These are phyloP conservation scores for Maconellicoccus hirsutus DNA, from an alignment of 1,140 invertebrate species.

Conservation along the genomic window DNA sequence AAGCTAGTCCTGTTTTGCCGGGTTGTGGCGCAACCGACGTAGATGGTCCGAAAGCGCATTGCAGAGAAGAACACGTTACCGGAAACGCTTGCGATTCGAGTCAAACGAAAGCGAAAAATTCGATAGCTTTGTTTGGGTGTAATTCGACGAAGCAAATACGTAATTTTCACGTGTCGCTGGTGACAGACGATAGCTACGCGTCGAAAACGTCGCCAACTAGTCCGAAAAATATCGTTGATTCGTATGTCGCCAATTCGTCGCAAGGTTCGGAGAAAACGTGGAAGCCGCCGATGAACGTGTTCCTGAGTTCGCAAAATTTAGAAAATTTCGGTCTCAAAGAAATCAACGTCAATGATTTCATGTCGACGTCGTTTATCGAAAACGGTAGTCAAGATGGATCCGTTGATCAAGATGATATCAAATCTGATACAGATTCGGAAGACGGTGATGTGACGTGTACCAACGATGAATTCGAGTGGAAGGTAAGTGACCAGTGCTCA, in stretches of 20 bases:
- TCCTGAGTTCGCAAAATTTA: not conserved
- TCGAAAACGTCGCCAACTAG: not conserved
- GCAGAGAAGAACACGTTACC: too few species aligned
- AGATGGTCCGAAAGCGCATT: too few species aligned
- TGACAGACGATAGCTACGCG: not conserved
- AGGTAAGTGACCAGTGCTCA: conserved; percentile 40
- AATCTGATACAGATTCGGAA: conserved; percentile 31
- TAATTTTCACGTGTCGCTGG: not conserved
- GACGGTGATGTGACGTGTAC: conserved; percentile 37
- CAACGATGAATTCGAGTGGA: conserved; percentile 65
- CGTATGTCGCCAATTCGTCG: not conserved
- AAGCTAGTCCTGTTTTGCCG: too few species aligned
- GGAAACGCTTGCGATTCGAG: not conserved
- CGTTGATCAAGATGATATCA: conserved; percentile 35
- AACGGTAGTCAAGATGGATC: conserved; percentile 30
- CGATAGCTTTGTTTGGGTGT: not conserved
- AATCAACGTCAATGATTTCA: conserved; percentile 27
- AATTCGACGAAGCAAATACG: not conserved
- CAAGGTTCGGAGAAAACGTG: not conserved
- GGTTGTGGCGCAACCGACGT: too few species aligned
- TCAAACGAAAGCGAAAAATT: conserved; percentile 7
- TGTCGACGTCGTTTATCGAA: conserved; percentile 33
- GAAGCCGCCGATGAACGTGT: not conserved
- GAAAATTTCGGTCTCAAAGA: not conserved
- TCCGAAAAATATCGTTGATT: not conserved